A percentile compares a stretch with the other conserved stretches of the same genome.
Conservation (phyloP, 2,797 vertebrate genomes). For the Glossophaga mutica region DNA sequence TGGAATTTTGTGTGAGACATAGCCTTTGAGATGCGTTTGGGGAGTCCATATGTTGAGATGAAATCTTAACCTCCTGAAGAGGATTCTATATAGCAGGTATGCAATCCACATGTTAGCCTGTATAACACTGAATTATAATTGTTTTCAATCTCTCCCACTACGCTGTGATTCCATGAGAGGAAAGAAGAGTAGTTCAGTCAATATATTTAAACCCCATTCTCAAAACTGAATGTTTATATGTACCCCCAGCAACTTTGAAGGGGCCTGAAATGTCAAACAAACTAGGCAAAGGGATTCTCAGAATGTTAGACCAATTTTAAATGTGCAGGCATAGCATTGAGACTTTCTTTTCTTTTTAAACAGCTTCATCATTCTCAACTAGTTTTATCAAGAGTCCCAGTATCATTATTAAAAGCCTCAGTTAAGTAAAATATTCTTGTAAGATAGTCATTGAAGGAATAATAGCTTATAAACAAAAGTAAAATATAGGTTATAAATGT, state of each 20-base stretch:
- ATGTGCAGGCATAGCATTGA: neutral
- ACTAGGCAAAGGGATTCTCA: neutral
- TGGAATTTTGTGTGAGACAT: neutral
- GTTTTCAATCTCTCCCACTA: neutral
- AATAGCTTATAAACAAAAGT: neutral
- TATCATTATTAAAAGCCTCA: neutral
- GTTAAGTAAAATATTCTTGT: neutral
- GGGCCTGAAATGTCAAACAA: neutral
- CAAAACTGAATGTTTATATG: neutral
- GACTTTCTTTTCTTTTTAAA: neutral
- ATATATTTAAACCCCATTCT: neutral
- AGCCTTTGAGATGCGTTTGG: constrained; percentile 6
- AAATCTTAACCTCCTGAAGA: neutral
- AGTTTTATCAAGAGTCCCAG: neutral
- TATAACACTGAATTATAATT: neutral
- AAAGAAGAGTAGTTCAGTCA: neutral
- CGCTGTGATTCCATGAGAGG: neutral
- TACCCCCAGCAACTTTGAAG: neutral
- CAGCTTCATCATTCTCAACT: neutral
- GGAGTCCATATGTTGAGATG: neutral
- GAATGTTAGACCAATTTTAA: neutral
- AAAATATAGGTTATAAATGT: neutral
- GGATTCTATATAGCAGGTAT: neutral
- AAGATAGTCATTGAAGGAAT: neutral
- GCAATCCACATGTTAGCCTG: neutral